Base-by-base conservation (phyloP, 2,888 invertebrate species). In the Neoscelio sp. region DNA sequence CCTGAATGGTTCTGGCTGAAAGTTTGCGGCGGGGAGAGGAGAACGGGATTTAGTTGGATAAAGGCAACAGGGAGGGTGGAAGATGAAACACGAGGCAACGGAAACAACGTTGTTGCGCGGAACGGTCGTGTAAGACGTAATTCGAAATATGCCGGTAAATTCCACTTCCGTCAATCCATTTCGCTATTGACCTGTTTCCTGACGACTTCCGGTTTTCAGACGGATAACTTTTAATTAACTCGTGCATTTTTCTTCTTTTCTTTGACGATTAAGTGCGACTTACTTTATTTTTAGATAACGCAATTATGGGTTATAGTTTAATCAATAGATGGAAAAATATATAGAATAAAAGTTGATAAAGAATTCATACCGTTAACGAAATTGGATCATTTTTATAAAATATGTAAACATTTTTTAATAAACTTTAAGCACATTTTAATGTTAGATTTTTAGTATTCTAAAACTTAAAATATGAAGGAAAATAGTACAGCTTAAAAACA, bases 121-220 rank as follows among this genome's bases (percentile, higher is more conserved):
- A 56, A 62, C 26, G 20, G 48, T 52, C n/a, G 46, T 52, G 17
- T 67, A 52, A 60, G 46, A 42, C 42, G 50, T 46, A 52, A 58
- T 65, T 67, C 64, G 64, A 77, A 77, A 70, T 77, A 77, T 64
- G 42, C 64, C 64, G 64, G 77, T 65, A 77, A 64, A 64, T 65
- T 62, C 56, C 12, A 70, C 77, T 70, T 70, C 64, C 77, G 70
- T 58, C 44, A 54, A 42, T 64, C 35, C 35, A 70, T 68, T 71
- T 52, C 64, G 30, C 70, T 44, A 74, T 65, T 71, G 73, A 73
- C 73, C 67, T 40, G 48, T 50, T 74, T 64, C 52, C 60, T 33
- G 48, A 50, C 60, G 30, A 35, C 54, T 70, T 80, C 60, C 65
- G 50, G 35, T 52, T 68, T 54, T 62, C 48, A 38, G 35, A 46